Evolutionary conservation across 2,888 invertebrate species (phyloP), one percentile per base, ranked within the genome.

Genomic region (Cerceris ruficornis): DNA sequence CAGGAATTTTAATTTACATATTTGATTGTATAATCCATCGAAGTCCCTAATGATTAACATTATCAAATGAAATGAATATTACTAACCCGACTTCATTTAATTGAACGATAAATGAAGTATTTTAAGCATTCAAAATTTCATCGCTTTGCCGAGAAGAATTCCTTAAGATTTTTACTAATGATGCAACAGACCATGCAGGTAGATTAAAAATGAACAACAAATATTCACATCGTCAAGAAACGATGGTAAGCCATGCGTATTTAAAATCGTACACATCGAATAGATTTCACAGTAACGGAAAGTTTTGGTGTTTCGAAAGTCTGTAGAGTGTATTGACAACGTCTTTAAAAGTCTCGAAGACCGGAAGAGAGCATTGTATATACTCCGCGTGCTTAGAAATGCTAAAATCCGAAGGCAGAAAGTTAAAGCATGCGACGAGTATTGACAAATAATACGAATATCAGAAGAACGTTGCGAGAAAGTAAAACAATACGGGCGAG

Each of bases 251-350:
- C 55, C 15, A 62, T 28, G 46, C 39, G 46, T 59, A 54, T 60
- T 68, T 60, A 41, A 39, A 39, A 9, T 17, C 41, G 54, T 39
- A 60, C 46, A 28, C 28, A 60, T 62, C 39, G 52, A 70, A 70
- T 52, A 70, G 58, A 70, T 59, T 70, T 62, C 7, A 2, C 11
- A 43, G 41, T 61, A 46, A 11, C 15, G 28, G n/a, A 57, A 55
- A 68, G 54, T 72, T 60, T 17, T 42, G 70, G 49, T 58, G 64
- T 62, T 39, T 13, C 15, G 28, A 14, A 15, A 57, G 17, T 49
- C 64, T 15, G 28, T 28, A 46, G 41, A 14, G 50, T n/a, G 50
- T 6, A 50, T 49, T 49, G 39, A n/a, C 57, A 58, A 41, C 49
- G 41, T 64, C 64, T 64, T 50, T 42, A 50, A 64, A 61, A 50